These are phyloP conservation scores for Crotophaga sulcirostris DNA, from an alignment of 2,113 vertebrate species.

Conservation along the genomic window DNA sequence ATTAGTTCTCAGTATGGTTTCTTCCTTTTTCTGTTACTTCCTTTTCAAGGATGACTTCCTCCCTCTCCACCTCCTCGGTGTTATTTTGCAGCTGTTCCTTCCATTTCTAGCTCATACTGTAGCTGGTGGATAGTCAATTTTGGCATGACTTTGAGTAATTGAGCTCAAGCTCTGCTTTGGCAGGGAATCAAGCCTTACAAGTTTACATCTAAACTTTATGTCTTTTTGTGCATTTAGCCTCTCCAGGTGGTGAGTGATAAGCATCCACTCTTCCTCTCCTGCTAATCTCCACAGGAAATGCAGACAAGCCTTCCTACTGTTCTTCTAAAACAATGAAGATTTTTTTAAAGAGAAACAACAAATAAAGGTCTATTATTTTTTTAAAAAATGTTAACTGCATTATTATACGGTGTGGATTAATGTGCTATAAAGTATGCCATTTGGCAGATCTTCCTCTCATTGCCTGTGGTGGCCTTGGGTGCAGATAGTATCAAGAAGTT, in stretches of 20 bases:
- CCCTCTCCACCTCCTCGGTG: rapidly evolving
- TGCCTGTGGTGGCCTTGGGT: background rate
- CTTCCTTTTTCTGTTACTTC: background rate
- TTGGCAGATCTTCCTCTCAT: background rate
- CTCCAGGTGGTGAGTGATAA: background rate
- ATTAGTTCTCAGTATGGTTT: background rate
- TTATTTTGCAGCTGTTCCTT: conserved; percentile 10
- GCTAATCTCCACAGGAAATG: background rate
- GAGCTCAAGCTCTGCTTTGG: background rate
- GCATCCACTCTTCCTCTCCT: background rate
- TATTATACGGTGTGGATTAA: background rate
- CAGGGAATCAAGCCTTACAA: background rate
- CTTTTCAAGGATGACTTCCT: background rate
- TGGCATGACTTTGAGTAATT: background rate
- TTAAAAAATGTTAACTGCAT: background rate
- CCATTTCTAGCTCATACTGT: background rate
- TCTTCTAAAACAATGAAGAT: background rate
- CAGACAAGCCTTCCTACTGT: background rate
- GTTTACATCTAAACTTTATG: background rate
- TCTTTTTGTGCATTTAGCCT: background rate
- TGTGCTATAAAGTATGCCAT: background rate
- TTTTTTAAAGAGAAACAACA: background rate
- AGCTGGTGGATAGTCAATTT: background rate
- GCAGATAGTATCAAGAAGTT: background rate
- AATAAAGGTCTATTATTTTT: background rate